These are phyloP conservation scores for Pseudolycoriella hygida DNA, from an alignment of 2,888 invertebrate species.

Conservation along the genomic window DNA sequence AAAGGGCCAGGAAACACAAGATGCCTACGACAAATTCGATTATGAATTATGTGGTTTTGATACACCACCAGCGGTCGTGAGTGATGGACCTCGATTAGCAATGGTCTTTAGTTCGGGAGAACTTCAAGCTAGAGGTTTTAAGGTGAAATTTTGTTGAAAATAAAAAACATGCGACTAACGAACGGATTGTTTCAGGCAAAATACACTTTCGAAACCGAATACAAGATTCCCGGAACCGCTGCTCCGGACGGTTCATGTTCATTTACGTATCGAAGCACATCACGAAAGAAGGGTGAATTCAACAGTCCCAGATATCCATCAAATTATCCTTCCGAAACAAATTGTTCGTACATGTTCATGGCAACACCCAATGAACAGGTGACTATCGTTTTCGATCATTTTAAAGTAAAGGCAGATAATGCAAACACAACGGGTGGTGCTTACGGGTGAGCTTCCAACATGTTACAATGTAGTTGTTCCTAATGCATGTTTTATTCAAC, in stretches of 20 bases:
- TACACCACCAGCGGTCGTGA: conserved; percentile 64
- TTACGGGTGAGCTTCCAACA: conserved; percentile 40
- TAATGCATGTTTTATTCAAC: conserved; percentile 1
- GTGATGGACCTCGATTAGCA: conserved; percentile 82
- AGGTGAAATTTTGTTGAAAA: conserved; percentile 28
- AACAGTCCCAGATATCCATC: conserved; percentile 94
- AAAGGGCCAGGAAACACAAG: conserved; percentile 81
- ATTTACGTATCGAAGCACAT: conserved; percentile 78
- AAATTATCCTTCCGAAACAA: conserved; percentile 88
- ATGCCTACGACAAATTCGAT: conserved; percentile 86
- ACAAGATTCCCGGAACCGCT: conserved; percentile 85
- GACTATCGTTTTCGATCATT: conserved; percentile 78
- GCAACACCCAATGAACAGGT: conserved; percentile 79
- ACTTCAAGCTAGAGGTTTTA: conserved; percentile 77
- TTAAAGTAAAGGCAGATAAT: conserved; percentile 70
- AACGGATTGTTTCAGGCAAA: conserved; percentile 27
- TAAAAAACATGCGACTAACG: neutral
- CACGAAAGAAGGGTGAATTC: conserved; percentile 76
- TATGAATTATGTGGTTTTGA: conserved; percentile 77
- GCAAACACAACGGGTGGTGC: conserved; percentile 58
- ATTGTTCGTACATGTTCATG: conserved; percentile 83
- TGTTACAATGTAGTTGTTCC: neutral
- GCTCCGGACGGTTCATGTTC: conserved; percentile 82
- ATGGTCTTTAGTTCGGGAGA: conserved; percentile 93
- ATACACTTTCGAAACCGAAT: conserved; percentile 49